Evolutionary conservation across 2,797 vertebrate species (phyloP), one percentile per base, ranked within the genome.

Genomic region (Peromyscus attwateri): DNA sequence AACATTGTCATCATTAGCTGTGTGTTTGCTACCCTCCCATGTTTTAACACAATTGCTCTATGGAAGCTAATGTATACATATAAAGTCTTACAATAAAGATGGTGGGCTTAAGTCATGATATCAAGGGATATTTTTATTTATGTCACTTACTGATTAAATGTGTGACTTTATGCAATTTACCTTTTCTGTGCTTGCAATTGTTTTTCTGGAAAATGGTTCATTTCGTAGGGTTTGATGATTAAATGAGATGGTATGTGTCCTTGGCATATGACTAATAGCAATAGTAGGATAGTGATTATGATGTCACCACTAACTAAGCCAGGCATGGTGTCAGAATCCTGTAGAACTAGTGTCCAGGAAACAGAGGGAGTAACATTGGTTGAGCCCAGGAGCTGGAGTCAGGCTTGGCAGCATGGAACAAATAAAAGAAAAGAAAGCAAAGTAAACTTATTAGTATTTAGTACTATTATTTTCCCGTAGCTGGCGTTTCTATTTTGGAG

Each of bases 121-220:
- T 71, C 64, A n/a, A 37, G 6, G 43, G 4, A 2, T 55, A 71
- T 57, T 68, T 21, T 29, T 94, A 8, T 71, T 29, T 80, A 87
- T 11, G 40, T n/a, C 8, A 80, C 34, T 91, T 92, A 60, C 2
- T 68, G 14, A 3, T n/a, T 66, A 40, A 57, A 4, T 84, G 21
- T 60, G 7, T 87, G 66, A 94, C 6, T 34, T 75, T 68, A n/a
- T 46, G 0, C 1, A 85, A 55, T 43, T 77, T 88, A 85, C 73
- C 6, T 34, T 81, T 27, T 11, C 0, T 68, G 1, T 49, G 49
- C 37, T 55, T 83, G 2, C 21, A n/a, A 17, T 77, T 52, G n/a
- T 71, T 40, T 91, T 91, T 57, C 46, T 68, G 1, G 40, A n/a
- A 96, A 91, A 89, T 91, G 23, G 89, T n/a, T 27, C 80, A 57